Conservation (phyloP, 2,797 vertebrate genomes). For the Megalops cyprinoides region DNA sequence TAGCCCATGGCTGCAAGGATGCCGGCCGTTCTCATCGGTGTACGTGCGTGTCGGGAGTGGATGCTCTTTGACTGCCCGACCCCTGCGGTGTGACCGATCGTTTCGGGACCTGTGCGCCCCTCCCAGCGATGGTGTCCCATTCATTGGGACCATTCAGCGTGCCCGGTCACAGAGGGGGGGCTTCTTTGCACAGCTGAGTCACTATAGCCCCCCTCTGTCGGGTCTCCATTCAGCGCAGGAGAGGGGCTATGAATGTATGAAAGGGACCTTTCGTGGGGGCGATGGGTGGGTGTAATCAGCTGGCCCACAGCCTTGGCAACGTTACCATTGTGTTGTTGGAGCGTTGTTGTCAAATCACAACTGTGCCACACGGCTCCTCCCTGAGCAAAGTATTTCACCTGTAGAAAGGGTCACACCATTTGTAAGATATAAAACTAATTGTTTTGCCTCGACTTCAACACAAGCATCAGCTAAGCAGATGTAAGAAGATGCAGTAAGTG, state of each 20-base stretch:
- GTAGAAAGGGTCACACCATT: background rate
- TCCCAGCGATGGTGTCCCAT: constrained; percentile 40
- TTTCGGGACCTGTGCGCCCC: constrained; percentile 15
- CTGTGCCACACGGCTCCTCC: background rate
- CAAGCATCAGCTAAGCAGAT: background rate
- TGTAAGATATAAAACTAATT: background rate
- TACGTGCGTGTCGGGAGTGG: background rate
- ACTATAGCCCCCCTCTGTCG: constrained; percentile 38
- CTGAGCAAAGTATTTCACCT: constrained; percentile 12
- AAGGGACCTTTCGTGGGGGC: constrained; percentile 36
- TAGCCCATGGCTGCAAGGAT: background rate
- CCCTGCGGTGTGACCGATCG: constrained; percentile 41
- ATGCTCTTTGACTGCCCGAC: constrained; percentile 53
- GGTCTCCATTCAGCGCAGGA: constrained; percentile 37
- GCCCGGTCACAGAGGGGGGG: constrained; percentile 27
- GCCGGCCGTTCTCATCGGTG: background rate
- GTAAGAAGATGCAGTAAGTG: background rate
- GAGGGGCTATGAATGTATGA: constrained; percentile 49
- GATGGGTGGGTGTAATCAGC: constrained; percentile 20
- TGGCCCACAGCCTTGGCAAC: constrained; percentile 25
- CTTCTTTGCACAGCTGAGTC: constrained; percentile 50
- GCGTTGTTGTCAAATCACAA: constrained; percentile 36
- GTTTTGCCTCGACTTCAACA: background rate
- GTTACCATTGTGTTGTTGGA: constrained; percentile 34
- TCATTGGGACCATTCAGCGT: constrained; percentile 58